A percentile compares a stretch with the other conserved stretches of the same genome.
Evolutionary conservation across 2,888 invertebrate species (phyloP).

Genomic region (Pyralis farinalis): DNA sequence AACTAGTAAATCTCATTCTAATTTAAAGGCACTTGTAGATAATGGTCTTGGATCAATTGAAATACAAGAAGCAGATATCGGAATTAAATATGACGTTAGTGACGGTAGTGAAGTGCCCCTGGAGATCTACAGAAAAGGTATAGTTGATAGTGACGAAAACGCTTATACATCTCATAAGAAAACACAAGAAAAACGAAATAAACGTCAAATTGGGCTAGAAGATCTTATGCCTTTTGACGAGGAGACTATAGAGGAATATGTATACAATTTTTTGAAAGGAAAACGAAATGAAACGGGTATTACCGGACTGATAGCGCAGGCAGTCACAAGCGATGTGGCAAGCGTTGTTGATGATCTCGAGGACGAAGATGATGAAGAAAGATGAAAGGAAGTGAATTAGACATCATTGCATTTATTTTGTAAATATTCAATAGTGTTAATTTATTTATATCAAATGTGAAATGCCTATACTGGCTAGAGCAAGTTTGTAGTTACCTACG

Average conservation of each 20-base stretch:
- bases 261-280: constrained; percentile 58
- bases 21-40: constrained; percentile 58
- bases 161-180: constrained; percentile 37
- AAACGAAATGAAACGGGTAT: constrained; percentile 62
- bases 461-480: constrained; percentile 47
- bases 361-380: constrained; percentile 44
- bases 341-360: constrained; percentile 44
- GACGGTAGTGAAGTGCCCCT: constrained; percentile 73
- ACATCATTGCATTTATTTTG: constrained; percentile 1
- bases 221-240: constrained; percentile 67
- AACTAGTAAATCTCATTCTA: constrained; percentile 48
- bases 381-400: constrained; percentile 29
- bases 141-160: constrained; percentile 78
- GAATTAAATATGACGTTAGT: constrained; percentile 80
- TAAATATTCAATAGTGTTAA: constrained; percentile 29
- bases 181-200: constrained; percentile 35
- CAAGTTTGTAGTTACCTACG: constrained; percentile 30
- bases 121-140: constrained; percentile 82
- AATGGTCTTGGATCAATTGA: constrained; percentile 72
- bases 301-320: constrained; percentile 61
- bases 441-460: constrained; percentile 28
- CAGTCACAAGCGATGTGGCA: constrained; percentile 56
- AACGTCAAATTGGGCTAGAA: constrained; percentile 62
- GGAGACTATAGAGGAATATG: constrained; percentile 62
- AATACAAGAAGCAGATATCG: constrained; percentile 80